A percentile compares a stretch with the other conserved stretches of the same genome.
phyloP scores from a whole-genome alignment of 2,797 vertebrate species.

The Heliangelus exortis region DNA sequence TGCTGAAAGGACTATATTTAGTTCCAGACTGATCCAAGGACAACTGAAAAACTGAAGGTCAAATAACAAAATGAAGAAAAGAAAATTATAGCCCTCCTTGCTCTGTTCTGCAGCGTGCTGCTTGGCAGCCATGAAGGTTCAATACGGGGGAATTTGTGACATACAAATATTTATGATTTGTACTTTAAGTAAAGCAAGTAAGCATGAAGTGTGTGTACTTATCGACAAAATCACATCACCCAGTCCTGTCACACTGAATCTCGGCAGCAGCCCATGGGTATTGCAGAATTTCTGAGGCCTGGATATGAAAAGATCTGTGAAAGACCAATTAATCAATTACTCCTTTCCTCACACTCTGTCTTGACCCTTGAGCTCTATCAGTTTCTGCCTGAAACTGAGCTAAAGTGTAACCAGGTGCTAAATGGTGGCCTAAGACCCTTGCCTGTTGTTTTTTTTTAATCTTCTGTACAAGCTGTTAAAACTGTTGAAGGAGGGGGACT shows the following conservation, averaged over 20 bases:
- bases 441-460: neutral
- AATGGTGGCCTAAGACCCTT: neutral
- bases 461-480: neutral
- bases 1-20: slow-evolving; percentile 59
- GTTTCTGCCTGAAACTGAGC: neutral
- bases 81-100: slow-evolving; percentile 70
- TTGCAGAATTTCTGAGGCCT: neutral
- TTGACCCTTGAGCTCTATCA: neutral
- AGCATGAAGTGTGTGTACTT: slow-evolving; percentile 9
- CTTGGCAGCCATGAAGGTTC: slow-evolving; percentile 64
- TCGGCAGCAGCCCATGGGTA: neutral
- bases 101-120: slow-evolving; percentile 54
- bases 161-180: slow-evolving; percentile 59
- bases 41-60: slow-evolving; percentile 69
- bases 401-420: neutral
- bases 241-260: neutral
- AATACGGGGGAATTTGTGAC: slow-evolving; percentile 60
- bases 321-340: neutral
- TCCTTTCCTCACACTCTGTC: neutral
- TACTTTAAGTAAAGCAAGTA: slow-evolving; percentile 58
- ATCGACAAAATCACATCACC: slow-evolving; percentile 5
- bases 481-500: neutral
- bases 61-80: slow-evolving; percentile 63
- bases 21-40: slow-evolving; percentile 59
- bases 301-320: neutral